Conservation (phyloP, 2,113 vertebrate genomes). For the Menidia beryllina region DNA sequence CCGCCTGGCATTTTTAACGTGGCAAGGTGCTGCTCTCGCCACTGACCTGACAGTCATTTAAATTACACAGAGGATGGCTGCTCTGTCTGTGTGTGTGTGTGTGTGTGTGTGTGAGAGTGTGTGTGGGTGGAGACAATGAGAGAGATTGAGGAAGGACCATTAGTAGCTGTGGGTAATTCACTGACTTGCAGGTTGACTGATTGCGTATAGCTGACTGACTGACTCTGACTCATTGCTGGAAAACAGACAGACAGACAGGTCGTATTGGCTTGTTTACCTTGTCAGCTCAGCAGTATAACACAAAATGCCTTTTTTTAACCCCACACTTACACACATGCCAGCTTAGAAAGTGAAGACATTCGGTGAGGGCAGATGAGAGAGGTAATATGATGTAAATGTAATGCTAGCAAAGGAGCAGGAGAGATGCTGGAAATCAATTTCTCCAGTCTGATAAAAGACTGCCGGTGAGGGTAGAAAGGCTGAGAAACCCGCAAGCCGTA, state of each 20-base stretch:
- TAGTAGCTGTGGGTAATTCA: conserved; percentile 83
- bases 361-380: no score
- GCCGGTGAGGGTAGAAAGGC: conserved; percentile 1
- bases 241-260: conserved; percentile 74
- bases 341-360: conserved; percentile 13
- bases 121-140: conserved; percentile 49
- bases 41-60: conserved; percentile 89
- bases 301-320: conserved; percentile 43
- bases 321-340: conserved; percentile 10
- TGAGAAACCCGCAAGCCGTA: conserved; percentile 36
- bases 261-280: conserved; percentile 73
- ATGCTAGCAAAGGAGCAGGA: conserved; percentile 14
- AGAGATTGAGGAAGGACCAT: conserved; percentile 87
- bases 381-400: conserved; percentile 21
- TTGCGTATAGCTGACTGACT: conserved; percentile 78
- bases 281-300: conserved; percentile 67
- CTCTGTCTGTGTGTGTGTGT: conserved; percentile 56
- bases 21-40: conserved; percentile 85
- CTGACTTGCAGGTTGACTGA: conserved; percentile 78
- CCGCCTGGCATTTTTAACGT: conserved; percentile 98
- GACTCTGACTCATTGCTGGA: conserved; percentile 76
- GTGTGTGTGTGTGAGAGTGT: conserved; percentile 60
- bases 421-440: conserved; percentile 32
- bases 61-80: conserved; percentile 81
- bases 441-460: conserved; percentile 23